Conservation (phyloP, 23 tunicate species). For the Oikopleura dioica region DNA sequence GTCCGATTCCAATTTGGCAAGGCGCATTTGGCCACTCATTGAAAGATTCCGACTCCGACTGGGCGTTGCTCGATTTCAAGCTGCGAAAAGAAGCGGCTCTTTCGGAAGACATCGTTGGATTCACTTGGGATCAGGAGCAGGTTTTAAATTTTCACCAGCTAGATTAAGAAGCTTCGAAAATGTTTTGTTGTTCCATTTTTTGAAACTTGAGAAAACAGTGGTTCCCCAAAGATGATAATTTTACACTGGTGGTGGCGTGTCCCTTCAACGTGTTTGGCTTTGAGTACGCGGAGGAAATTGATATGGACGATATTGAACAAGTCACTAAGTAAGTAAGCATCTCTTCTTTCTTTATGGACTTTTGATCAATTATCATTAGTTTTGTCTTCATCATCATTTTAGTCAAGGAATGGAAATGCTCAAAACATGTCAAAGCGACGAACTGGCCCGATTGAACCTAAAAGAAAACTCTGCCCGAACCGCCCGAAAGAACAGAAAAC, state of each 20-base stretch:
- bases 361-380: too few species aligned
- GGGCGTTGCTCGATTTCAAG: not conserved
- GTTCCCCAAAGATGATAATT: not conserved
- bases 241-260: not conserved
- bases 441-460: too few species aligned
- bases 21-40: not conserved
- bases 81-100: not conserved
- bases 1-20: slow-evolving; percentile 1
- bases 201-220: too few species aligned
- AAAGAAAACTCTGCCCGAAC: too few species aligned
- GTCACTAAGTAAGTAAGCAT: not conserved
- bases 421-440: too few species aligned
- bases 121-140: too few species aligned
- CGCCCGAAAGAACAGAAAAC: not conserved
- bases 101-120: not conserved
- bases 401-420: too few species aligned
- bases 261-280: slow-evolving; percentile 1
- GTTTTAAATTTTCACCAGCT: too few species aligned
- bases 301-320: not conserved
- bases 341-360: too few species aligned
- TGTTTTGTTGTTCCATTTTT: too few species aligned
- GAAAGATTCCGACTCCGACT: not conserved
- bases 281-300: not conserved
- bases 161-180: too few species aligned
- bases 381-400: too few species aligned